Evolutionary conservation across 2,888 invertebrate genomes (phyloP), one percentile per base, ranked within the genome.

Genomic region (Timandra comae): DNA sequence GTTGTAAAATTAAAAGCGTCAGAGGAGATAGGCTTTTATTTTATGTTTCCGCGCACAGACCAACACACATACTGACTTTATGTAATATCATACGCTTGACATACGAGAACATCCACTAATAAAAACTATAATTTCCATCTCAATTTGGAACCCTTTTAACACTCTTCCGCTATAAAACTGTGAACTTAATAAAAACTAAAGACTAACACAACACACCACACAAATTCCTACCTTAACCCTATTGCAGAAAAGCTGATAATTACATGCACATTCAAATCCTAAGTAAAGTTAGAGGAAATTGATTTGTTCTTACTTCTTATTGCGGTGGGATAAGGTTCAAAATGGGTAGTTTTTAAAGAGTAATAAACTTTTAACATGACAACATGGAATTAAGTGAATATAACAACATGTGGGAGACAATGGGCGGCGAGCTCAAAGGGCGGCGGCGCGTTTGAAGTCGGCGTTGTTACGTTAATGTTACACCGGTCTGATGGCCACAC

Each of bases 351-450:
- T n/a, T n/a, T n/a, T 31, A 32, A 35, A 41, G 40, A 53, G 62
- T 70, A 71, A 79, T 80, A 80, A 81, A 78, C 72, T 72, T 76
- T 74, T 72, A 74, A 76, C 74, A 77, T 75, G 78, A 80, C 80
- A 78, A 75, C 76, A 75, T 62, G 65, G 74, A 78, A 80, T 80
- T 77, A 78, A 73, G 70, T 63, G 69, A 64, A 74, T 72, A 72
- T 75, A 75, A 73, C 72, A 75, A 77, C 77, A 75, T 63, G 65
- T 72, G 75, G 63, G 73, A 79, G 78, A 82, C 82, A 84, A 82
- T 76, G 58, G 58, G 72, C 74, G 74, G 82, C 70, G 53, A 41
- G 53, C 37, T 63, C 77, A 80, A 81, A 77, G 71, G 24, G 59
- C 43, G 49, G 69, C 78, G 74, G 76, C 38, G 50, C 62, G 54